Percentiles rank a stretch among this genome's conserved stretches.
phyloP scores from a whole-genome alignment of 2,113 vertebrate species.

The Glareola pratincola region DNA sequence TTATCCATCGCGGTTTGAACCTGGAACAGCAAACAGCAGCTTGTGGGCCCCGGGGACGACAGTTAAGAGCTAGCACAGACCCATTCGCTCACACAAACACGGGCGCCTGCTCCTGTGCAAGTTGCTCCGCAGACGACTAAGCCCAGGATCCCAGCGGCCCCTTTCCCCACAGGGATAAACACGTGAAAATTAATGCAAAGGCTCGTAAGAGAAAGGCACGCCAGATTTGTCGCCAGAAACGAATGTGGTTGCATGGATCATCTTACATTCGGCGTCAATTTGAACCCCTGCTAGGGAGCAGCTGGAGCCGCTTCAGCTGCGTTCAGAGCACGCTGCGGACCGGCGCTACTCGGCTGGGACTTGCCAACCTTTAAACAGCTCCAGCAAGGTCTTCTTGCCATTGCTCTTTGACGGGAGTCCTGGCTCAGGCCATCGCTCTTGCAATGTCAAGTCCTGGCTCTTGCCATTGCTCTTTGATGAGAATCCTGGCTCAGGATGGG shows the following conservation, averaged over 20 bases:
- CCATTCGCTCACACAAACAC: rapidly evolving
- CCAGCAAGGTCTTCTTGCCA: neutral
- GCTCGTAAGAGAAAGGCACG: neutral
- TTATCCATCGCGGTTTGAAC: neutral
- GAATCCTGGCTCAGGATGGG: neutral
- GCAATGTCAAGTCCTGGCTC: too few species aligned
- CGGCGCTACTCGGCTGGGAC: neutral
- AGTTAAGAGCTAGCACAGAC: neutral
- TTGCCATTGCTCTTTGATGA: neutral
- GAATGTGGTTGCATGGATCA: neutral
- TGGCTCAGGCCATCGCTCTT: too few species aligned
- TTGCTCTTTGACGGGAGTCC: neutral
- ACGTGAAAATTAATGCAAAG: neutral
- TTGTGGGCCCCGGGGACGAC: neutral
- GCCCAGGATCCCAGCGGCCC: neutral
- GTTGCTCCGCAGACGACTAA: neutral
- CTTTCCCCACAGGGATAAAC: neutral
- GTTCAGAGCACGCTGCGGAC: neutral
- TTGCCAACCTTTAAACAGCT: neutral
- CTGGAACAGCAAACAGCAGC: neutral
- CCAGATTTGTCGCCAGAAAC: neutral
- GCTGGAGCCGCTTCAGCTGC: neutral
- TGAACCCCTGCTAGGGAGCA: neutral
- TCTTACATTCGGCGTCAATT: neutral
- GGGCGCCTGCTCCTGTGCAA: neutral